Percentiles rank a stretch among this genome's conserved stretches.
phyloP scores from a whole-genome alignment of 2,888 invertebrate species.

The Synergus itoensis region DNA sequence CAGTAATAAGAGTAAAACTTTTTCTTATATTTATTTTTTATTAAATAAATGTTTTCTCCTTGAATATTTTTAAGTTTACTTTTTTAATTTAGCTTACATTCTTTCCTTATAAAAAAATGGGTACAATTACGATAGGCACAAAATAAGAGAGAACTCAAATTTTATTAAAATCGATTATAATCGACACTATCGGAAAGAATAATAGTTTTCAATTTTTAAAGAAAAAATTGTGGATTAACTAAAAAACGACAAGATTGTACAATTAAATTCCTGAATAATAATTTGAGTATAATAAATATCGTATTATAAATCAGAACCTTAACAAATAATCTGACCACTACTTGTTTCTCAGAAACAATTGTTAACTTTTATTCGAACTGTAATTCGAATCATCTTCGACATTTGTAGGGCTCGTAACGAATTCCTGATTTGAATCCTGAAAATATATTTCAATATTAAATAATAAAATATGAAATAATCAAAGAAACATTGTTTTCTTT shows the following conservation, averaged over 20 bases:
- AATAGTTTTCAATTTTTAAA: too few relatives aligned
- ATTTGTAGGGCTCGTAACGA: constrained; percentile 67
- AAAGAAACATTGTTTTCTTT: background rate
- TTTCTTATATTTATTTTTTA: too few relatives aligned
- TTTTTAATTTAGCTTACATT: too few relatives aligned
- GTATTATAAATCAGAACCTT: constrained; percentile 1
- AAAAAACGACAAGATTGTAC: background rate
- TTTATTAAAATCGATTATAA: background rate
- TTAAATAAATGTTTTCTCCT: too few relatives aligned
- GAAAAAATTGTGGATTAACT: background rate
- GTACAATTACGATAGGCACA: background rate
- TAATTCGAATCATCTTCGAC: constrained; percentile 66
- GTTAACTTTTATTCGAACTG: constrained; percentile 44
- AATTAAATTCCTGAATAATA: background rate
- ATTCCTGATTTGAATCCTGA: constrained; percentile 68
- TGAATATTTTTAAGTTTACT: too few relatives aligned
- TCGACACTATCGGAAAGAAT: background rate
- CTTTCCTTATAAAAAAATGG: too few relatives aligned
- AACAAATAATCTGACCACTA: background rate
- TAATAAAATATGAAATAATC: constrained; percentile 31
- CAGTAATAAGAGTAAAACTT: too few relatives aligned
- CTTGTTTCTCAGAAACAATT: constrained; percentile 1
- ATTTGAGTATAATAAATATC: constrained; percentile 9
- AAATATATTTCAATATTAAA: constrained; percentile 44
- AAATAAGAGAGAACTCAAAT: background rate